These are phyloP conservation scores for Turritopsis rubra DNA, from an alignment of 30 jellyfish, hydroid and myxozoan species.

Conservation along the genomic window DNA sequence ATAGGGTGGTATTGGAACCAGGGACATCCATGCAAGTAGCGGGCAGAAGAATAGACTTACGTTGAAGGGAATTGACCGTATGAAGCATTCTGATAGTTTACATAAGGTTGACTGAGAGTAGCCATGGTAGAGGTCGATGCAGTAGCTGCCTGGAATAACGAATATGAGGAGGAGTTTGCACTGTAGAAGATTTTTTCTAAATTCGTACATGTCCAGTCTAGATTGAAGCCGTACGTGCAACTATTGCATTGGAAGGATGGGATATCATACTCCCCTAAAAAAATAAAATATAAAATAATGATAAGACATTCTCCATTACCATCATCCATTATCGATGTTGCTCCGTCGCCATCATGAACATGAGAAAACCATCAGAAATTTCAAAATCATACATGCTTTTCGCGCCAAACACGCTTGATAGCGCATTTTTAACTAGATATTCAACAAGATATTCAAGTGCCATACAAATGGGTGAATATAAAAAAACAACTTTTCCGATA, in stretches of 20 bases:
- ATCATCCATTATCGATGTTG: not conserved
- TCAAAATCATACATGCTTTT: too few species aligned
- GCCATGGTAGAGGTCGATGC: not conserved
- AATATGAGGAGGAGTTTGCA: not conserved
- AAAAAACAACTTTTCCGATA: too few species aligned
- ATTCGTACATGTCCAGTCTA: conserved; percentile 77
- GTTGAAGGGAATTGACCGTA: not conserved
- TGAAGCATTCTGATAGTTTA: not conserved
- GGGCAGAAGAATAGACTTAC: not conserved
- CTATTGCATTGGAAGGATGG: conserved; percentile 94
- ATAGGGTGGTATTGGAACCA: not conserved
- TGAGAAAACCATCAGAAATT: too few species aligned
- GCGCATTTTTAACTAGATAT: too few species aligned
- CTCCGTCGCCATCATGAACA: too few species aligned
- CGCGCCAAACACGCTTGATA: too few species aligned
- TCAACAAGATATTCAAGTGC: too few species aligned
- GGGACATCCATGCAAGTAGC: not conserved
- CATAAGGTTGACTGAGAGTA: not conserved
- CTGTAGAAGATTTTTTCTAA: conserved; percentile 53
- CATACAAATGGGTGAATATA: too few species aligned
- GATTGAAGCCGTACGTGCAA: conserved; percentile 94
- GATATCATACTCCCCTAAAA: conserved; percentile 66
- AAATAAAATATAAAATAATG: not conserved
- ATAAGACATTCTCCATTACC: too few species aligned
- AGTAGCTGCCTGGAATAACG: not conserved